Base-by-base conservation (phyloP, 2,797 vertebrate genomes). In the Buceros bicornis region DNA sequence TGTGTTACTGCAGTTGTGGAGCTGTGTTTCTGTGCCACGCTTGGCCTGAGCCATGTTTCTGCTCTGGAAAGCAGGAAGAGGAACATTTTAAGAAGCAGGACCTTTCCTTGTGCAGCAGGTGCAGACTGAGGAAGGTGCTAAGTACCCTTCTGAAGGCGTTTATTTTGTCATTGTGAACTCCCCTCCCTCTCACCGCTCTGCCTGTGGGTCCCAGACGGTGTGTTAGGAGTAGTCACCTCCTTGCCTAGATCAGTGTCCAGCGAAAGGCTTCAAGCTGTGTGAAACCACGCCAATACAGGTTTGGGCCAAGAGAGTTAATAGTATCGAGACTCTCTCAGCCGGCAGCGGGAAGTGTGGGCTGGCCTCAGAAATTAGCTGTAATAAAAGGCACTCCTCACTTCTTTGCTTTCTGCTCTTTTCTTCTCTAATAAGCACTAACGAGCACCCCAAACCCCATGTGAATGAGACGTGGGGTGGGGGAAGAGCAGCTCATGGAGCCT, bases 311-410 rank as follows among this genome's bases (percentile, higher is more conserved):
- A 72, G 67, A 78, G 37, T 61, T 50, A 74, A 8, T 51, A 57
- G 25, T 11, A 40, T 43, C 1, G 28, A 17, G 18, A 92, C 37
- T 17, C 77, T 74, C 57, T 31, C 33, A 93, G 86, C 60, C 72
- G 89, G 76, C 71, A 61, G 71, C 74, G 83, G 81, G 72, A 91
- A 65, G 21, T 82, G 84, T 83, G 79, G 79, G 72, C 56, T 96
- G 87, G 81, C 92, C 87, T 96, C 95, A 95, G 89, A 93, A 96
- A 95, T 96, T 78, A 93, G 92, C 84, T 96, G 82, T 93, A 77
- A 87, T 89, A 85, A 85, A 95, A 82, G 79, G 76, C 67, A 51
- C 83, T 87, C 67, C 95, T 93, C 28, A 33, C 60, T 81, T 22
- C 87, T 93, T 83, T 82, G 74, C 89, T 85, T 74, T 85, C 78